Conservation (phyloP, 2,888 invertebrate species). For the Chirona hameri region DNA sequence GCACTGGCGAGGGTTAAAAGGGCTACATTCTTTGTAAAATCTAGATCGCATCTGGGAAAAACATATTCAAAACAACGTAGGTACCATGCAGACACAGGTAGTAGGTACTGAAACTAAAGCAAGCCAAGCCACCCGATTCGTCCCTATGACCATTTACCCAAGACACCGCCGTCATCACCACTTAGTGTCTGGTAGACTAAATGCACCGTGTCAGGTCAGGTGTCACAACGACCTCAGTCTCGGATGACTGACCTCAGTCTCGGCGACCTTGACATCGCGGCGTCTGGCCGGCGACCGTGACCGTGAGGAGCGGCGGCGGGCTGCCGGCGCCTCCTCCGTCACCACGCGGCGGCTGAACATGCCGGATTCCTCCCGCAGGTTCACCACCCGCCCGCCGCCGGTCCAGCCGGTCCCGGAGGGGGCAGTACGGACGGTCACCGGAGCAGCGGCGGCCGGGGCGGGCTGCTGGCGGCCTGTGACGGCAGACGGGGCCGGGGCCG, state of each 20-base stretch:
- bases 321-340: constrained; percentile 13
- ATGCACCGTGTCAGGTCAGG: too few species aligned
- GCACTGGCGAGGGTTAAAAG: too few species aligned
- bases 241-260: background rate
- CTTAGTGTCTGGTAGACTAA: too few species aligned
- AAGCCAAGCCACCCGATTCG: too few species aligned
- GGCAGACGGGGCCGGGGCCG: background rate
- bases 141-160: too few species aligned
- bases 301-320: background rate
- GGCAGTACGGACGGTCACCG: constrained; percentile 30
- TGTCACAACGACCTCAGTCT: too few species aligned
- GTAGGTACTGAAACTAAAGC: too few species aligned
- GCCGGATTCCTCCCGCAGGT: constrained; percentile 37
- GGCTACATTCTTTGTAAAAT: too few species aligned
- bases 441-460: constrained; percentile 29
- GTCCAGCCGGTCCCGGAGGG: background rate
- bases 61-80: too few species aligned
- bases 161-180: too few species aligned
- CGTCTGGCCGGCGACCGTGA: background rate
- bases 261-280: background rate
- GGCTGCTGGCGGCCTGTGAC: constrained; percentile 6
- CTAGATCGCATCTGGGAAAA: too few species aligned
- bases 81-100: too few species aligned
- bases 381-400: constrained; percentile 34
- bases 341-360: constrained; percentile 29